phyloP scores from a whole-genome alignment of 2,888 invertebrate genomes.

The Sthenelais limicola region DNA sequence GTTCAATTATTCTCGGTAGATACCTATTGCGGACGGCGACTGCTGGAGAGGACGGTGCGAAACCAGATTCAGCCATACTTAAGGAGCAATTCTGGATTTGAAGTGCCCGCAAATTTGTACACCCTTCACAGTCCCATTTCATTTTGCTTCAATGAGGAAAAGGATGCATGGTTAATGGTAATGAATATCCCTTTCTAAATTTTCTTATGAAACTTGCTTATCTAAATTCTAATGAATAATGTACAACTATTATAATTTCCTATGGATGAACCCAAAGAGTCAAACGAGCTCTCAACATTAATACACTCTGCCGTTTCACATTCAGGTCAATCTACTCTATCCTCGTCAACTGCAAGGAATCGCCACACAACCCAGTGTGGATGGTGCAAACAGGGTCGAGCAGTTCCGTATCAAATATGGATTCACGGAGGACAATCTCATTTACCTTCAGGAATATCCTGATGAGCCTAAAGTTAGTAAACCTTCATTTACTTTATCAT shows the following conservation, averaged over 20 bases:
- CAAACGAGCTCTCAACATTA: no score
- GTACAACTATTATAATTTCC: no score
- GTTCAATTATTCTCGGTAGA: neutral
- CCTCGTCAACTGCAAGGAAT: neutral
- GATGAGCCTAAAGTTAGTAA: conserved; percentile 10
- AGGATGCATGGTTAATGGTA: no score
- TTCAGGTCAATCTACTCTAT: conserved; percentile 11
- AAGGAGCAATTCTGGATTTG: neutral
- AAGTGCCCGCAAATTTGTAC: neutral
- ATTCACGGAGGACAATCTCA: conserved; percentile 3
- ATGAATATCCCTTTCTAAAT: no score
- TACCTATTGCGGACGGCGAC: neutral
- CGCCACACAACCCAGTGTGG: neutral
- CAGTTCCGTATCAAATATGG: conserved; percentile 10
- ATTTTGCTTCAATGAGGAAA: neutral
- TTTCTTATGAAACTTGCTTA: no score
- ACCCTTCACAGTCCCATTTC: neutral
- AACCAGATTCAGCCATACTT: neutral
- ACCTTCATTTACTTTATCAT: no score
- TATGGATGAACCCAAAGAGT: no score
- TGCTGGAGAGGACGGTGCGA: neutral
- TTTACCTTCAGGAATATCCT: conserved; percentile 13
- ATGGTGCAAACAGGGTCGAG: conserved; percentile 1
- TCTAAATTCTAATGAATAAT: no score
- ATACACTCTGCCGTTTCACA: no score